Percentiles rank a stretch among this genome's conserved stretches.
These are phyloP conservation scores for Ficedula albicollis DNA, from an alignment of 2,797 vertebrate species.

Conservation along the genomic window DNA sequence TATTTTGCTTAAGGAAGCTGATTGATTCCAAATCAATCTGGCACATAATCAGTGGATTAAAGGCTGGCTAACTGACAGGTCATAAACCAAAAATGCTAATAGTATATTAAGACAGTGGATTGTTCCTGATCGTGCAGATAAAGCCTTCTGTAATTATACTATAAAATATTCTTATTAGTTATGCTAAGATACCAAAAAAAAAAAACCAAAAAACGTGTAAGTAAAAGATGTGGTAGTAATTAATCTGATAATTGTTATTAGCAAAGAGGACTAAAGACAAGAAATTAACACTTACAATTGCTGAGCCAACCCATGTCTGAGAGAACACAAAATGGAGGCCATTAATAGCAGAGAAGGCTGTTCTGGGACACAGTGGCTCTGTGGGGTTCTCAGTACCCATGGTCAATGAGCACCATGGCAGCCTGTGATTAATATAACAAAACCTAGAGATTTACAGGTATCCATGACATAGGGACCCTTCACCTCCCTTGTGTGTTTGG, in stretches of 20 bases:
- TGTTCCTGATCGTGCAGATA: neutral
- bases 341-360: neutral
- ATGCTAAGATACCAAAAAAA: neutral
- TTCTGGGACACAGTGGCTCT: neutral
- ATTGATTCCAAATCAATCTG: neutral
- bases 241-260: neutral
- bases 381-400: fast-evolving
- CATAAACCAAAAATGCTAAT: constrained; percentile 1
- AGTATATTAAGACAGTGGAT: neutral
- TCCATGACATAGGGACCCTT: no score
- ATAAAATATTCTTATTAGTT: neutral
- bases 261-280: neutral
- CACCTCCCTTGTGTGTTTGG: fast-evolving
- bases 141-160: neutral
- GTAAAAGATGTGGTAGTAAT: neutral
- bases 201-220: neutral
- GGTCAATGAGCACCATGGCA: neutral
- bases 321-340: neutral
- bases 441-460: neutral
- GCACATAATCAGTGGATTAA: neutral
- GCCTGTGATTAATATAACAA: neutral
- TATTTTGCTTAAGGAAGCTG: constrained; percentile 33
- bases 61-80: neutral
- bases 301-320: neutral
- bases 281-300: neutral